Percentiles rank a stretch among this genome's conserved stretches.
These are phyloP conservation scores for Macaca fascicularis DNA, from an alignment of 2,113 vertebrate species.

Conservation along the genomic window T2T-MFA8v1.1 NC_088378.1:93523001-93523500, in stretches of 20 bases:
- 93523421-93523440: neutral
- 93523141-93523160: slow-evolving; percentile 15
- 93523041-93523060: slow-evolving; percentile 14
- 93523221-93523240: neutral
- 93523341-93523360: neutral
- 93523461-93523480: neutral
- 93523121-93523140: slow-evolving; percentile 22
- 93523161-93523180: slow-evolving; percentile 3
- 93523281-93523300: neutral
- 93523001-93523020: neutral
- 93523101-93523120: neutral
- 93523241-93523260: neutral
- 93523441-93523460: neutral
- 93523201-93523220: neutral
- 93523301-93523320: neutral
- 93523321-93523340: neutral
- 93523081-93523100: neutral
- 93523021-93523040: neutral
- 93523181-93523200: neutral
- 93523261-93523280: neutral
- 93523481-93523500: neutral
- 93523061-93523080: slow-evolving; percentile 3
- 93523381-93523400: neutral
- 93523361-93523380: slow-evolving; percentile 20
- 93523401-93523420: neutral